Percentiles rank a stretch among this genome's conserved stretches.
Conservation (phyloP, 2,113 vertebrate species). For the Menura novaehollandiae region DNA sequence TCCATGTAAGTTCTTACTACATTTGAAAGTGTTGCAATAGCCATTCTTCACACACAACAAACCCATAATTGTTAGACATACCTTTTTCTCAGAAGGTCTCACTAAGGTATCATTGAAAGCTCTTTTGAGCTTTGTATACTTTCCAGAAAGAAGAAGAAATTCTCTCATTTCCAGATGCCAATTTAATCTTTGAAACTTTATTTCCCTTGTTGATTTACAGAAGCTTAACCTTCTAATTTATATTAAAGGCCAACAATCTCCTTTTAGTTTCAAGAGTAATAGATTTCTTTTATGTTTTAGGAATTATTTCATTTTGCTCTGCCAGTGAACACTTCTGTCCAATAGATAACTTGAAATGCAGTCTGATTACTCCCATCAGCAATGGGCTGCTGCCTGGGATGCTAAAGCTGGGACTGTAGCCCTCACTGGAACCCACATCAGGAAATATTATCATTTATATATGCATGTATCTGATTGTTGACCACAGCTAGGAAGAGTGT, state of each 20-base stretch:
- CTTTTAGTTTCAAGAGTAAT: not conserved
- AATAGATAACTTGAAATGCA: not conserved
- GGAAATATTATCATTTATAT: not conserved
- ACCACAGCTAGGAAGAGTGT: not conserved
- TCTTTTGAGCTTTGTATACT: not conserved
- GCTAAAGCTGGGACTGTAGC: not conserved
- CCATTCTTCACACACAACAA: not conserved
- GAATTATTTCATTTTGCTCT: not conserved
- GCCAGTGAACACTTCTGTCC: not conserved
- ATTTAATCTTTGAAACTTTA: not conserved
- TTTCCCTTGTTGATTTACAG: not conserved
- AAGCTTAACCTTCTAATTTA: not conserved
- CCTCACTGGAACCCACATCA: not conserved
- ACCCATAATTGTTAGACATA: not conserved
- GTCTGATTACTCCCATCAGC: not conserved
- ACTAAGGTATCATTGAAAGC: not conserved
- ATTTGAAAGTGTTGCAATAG: not conserved
- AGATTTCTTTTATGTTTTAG: not conserved
- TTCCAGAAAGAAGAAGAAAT: not conserved
- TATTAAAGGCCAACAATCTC: not conserved
- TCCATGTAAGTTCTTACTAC: not conserved
- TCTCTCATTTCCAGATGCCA: not conserved
- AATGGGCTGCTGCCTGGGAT: not conserved
- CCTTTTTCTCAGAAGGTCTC: not conserved
- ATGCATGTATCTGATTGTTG: not conserved